Base-by-base conservation (phyloP, 2,797 vertebrate genomes). In the Amniataba percoides region DNA sequence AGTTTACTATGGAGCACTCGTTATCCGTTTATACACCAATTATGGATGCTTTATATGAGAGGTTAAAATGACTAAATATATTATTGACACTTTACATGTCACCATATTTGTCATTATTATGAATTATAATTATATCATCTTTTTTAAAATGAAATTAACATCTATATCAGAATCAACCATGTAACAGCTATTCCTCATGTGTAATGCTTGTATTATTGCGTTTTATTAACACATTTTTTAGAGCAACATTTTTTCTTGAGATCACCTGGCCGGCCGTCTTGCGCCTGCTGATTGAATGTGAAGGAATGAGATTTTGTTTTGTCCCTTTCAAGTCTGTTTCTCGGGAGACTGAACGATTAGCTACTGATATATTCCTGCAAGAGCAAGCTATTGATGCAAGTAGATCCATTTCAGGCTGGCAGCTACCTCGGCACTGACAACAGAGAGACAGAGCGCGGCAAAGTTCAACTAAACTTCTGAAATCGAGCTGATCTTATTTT, bases 291-390 rank as follows among this genome's bases (percentile, higher is more conserved):
- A 73, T 48, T 39, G 5, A 57, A 39, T 21, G 39, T n/a, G 39
- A 76, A 46, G 15, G 2, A 60, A 63, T 43, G 10, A 19, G 23
- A 45, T 40, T 65, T 19, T 51, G 42, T 71, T 83, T 71, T 71
- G 39, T 78, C 31, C 58, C 48, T 43, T 53, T 23, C 14, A 49
- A 62, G 49, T 82, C 21, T 15, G 53, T 58, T 27, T 71, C 58
- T 58, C 40, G 8, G 1, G 43, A 63, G 42, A 48, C 18, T 2
- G 75, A 76, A 63, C 60, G 19, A 78, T 85, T 65, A 82, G 62
- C 36, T 48, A 70, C 31, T 74, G 55, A 85, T 88, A 76, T 72
- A n/a, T 78, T 73, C 53, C 61, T 64, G 64, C 66, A 60, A 65
- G 49, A 74, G 39, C 31, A 18, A 86, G 40, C 66, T 70, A 80